These are phyloP conservation scores for Alosa alosa DNA, from an alignment of 2,113 vertebrate genomes.

Conservation along the genomic window DNA sequence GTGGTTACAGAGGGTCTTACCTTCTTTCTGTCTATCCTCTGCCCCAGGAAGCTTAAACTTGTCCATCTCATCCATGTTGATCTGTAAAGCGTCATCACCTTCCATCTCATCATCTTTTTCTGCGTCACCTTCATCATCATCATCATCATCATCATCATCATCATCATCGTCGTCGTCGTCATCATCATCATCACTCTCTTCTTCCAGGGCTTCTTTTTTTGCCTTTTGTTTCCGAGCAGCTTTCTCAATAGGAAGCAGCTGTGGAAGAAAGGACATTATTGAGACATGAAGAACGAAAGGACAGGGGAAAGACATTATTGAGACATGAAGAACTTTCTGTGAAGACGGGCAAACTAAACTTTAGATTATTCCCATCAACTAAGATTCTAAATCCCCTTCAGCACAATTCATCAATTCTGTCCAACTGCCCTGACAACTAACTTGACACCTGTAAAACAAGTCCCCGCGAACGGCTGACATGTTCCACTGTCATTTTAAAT, in stretches of 20 bases:
- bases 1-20: constrained; percentile 57
- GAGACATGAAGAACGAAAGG: neutral
- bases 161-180: constrained; percentile 63
- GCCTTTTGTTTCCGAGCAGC: constrained; percentile 79
- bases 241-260: constrained; percentile 93
- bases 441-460: too few relatives aligned
- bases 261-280: constrained; percentile 37
- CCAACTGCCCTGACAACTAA: too few relatives aligned
- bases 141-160: constrained; percentile 41
- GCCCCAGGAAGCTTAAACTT: constrained; percentile 76
- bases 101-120: constrained; percentile 60
- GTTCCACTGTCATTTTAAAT: too few relatives aligned
- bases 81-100: constrained; percentile 72
- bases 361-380: too few relatives aligned
- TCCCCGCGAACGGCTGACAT: too few relatives aligned
- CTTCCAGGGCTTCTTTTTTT: constrained; percentile 57
- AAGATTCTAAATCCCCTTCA: too few relatives aligned
- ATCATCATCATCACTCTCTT: constrained; percentile 66
- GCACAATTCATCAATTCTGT: too few relatives aligned
- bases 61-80: constrained; percentile 82
- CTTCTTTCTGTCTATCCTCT: constrained; percentile 80
- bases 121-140: constrained; percentile 56
- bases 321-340: too few relatives aligned
- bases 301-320: neutral
- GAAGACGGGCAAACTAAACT: too few relatives aligned